Conservation (phyloP, 2,113 vertebrate genomes). For the Tragelaphus strepsiceros region DNA sequence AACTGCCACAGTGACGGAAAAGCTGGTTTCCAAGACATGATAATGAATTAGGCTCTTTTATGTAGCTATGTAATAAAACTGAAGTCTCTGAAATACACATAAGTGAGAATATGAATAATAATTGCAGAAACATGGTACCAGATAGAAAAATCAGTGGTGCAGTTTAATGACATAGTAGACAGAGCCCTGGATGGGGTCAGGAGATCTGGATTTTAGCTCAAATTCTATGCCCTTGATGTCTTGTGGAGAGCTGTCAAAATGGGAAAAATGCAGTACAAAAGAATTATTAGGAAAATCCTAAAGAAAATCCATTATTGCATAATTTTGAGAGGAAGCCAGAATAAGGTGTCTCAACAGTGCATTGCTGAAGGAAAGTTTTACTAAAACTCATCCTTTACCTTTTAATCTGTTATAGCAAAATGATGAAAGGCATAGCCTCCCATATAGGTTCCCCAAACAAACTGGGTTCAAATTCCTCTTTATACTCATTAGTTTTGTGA, state of each 20-base stretch:
- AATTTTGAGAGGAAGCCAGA: not conserved
- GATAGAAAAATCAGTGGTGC: not conserved
- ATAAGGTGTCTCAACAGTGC: not conserved
- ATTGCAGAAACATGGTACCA: not conserved
- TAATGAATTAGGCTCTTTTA: slow-evolving; percentile 70
- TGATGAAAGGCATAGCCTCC: not conserved
- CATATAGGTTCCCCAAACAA: not conserved
- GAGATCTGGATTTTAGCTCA: not conserved
- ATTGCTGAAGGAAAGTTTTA: not conserved
- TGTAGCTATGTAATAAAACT: slow-evolving; percentile 60
- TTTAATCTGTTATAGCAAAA: not conserved
- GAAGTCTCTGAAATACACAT: slow-evolving; percentile 11
- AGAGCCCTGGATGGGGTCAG: not conserved
- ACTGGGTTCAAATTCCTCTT: not conserved
- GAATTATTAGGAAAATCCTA: not conserved
- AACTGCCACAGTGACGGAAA: slow-evolving; percentile 66
- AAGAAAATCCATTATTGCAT: not conserved
- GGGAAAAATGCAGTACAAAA: not conserved
- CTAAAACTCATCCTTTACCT: not conserved
- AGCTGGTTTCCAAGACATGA: slow-evolving; percentile 69
- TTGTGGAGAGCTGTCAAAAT: not conserved
- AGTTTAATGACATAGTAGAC: not conserved
- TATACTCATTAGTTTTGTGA: not conserved
- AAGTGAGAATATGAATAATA: not conserved
- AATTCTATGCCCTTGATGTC: not conserved